Base-by-base conservation (phyloP, 2,797 vertebrate species). In the Gobio occitaniae region DNA sequence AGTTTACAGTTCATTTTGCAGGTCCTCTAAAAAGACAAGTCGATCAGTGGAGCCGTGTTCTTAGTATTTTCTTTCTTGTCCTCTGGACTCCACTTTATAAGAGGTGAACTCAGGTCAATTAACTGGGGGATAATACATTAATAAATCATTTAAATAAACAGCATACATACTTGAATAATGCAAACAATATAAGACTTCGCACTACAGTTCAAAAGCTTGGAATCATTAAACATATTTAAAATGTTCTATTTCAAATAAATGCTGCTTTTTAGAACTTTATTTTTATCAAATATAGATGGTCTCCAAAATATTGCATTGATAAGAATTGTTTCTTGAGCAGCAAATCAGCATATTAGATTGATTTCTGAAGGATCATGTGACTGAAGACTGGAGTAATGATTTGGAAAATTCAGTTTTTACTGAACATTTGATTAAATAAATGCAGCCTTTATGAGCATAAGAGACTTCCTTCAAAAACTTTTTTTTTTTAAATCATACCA, bases 11-110 rank as follows among this genome's bases (percentile, higher is more conserved):
- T 5, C 50, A 63, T 17, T n/a, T 7, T 29, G 32, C n/a, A 21
- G 19, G 29, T 75, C 78, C 36, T 82, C 86, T 85, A 93, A 92
- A 95, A 96, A 29, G 95, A 96, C 71, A 96, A 88, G 90, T 96
- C 95, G 85, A 96, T 94, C 75, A 96, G 94, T 0, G 87, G 94
- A 11, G 89, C 75, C 0, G 76, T 77, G 11, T 89, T 90, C 77
- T 91, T 89, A 6, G 32, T 44, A 47, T 92, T 94, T 86, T 94
- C 92, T 38, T 91, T 92, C 86, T 94, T 95, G 80, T 92, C 90
- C 6, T 95, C 94, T 52, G 95, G 95, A 91, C 95, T 96, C 95
- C 95, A 96, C 86, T 93, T 95, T 88, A 96, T 96, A 63, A 96
- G 94, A 0, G 95, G 95, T 32, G 95, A 96, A 89, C 91, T 95